phyloP scores from a whole-genome alignment of 2,888 invertebrate species.

The Drosophila neutralis region DNA sequence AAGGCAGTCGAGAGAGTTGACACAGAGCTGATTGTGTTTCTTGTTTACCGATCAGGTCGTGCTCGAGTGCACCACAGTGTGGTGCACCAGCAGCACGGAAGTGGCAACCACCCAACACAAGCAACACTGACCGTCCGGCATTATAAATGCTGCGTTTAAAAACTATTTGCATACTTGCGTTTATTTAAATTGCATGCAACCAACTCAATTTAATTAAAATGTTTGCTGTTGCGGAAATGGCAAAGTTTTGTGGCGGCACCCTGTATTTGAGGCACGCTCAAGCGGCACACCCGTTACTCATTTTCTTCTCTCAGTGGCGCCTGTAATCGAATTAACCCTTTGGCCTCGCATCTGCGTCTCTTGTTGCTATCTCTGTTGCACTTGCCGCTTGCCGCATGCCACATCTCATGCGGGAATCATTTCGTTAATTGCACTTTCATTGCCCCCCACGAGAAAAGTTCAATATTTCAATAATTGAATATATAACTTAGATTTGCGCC shows the following conservation, averaged over 20 bases:
- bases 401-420: slow-evolving; percentile 26
- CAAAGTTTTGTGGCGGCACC: slow-evolving; percentile 32
- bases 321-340: slow-evolving; percentile 79
- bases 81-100: slow-evolving; percentile 32
- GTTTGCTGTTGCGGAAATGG: slow-evolving; percentile 16
- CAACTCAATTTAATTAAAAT: slow-evolving; percentile 19
- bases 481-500: slow-evolving; percentile 67
- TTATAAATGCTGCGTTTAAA: slow-evolving; percentile 28
- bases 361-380: slow-evolving; percentile 37
- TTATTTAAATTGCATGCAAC: slow-evolving; percentile 16
- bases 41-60: slow-evolving; percentile 30
- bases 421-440: slow-evolving; percentile 77
- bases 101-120: too few relatives aligned
- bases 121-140: slow-evolving; percentile 33
- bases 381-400: slow-evolving; percentile 32
- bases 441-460: slow-evolving; percentile 49
- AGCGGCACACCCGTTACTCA: slow-evolving; percentile 41
- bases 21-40: slow-evolving; percentile 24
- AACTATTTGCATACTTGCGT: slow-evolving; percentile 21
- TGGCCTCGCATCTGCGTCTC: slow-evolving; percentile 20
- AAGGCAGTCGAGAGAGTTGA: slow-evolving; percentile 21
- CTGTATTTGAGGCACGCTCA: slow-evolving; percentile 36
- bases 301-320: slow-evolving; percentile 6
- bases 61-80: slow-evolving; percentile 44
- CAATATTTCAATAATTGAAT: slow-evolving; percentile 69